Conservation (phyloP, 2,113 vertebrate species). For the Sarotherodon lohbergeri region DNA sequence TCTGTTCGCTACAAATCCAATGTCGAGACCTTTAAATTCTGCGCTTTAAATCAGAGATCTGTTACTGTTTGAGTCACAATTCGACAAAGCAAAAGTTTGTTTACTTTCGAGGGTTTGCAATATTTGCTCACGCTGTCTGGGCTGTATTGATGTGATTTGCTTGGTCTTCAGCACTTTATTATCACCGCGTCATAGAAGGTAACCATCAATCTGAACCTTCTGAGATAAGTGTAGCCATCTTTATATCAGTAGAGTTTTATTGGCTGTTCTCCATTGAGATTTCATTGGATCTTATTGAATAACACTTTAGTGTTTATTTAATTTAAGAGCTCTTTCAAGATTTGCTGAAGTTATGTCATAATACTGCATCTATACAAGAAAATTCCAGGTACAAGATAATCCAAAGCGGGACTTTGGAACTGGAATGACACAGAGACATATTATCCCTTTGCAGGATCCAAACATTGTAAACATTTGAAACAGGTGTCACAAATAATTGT, state of each 20-base stretch:
- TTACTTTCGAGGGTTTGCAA: neutral
- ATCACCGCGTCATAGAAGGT: neutral
- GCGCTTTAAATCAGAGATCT: accelerated
- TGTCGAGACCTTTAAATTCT: neutral
- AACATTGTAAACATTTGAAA: neutral
- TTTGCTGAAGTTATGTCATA: neutral
- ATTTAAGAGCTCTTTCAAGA: neutral
- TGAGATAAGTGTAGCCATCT: neutral
- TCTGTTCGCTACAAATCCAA: accelerated
- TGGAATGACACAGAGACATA: neutral
- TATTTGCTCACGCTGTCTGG: accelerated
- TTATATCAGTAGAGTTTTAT: neutral
- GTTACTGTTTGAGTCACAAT: neutral
- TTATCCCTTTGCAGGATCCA: no score
- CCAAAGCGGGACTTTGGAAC: neutral
- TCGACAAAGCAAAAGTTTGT: neutral
- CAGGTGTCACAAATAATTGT: neutral
- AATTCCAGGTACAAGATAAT: neutral
- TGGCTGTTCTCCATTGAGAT: neutral
- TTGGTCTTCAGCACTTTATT: neutral
- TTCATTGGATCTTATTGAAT: neutral
- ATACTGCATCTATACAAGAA: neutral
- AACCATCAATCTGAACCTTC: neutral
- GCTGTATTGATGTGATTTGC: neutral
- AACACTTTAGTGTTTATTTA: neutral